A percentile compares a stretch with the other conserved stretches of the same genome.
phyloP scores from a whole-genome alignment of 2,113 vertebrate genomes.

The Formicarius rufipectus region DNA sequence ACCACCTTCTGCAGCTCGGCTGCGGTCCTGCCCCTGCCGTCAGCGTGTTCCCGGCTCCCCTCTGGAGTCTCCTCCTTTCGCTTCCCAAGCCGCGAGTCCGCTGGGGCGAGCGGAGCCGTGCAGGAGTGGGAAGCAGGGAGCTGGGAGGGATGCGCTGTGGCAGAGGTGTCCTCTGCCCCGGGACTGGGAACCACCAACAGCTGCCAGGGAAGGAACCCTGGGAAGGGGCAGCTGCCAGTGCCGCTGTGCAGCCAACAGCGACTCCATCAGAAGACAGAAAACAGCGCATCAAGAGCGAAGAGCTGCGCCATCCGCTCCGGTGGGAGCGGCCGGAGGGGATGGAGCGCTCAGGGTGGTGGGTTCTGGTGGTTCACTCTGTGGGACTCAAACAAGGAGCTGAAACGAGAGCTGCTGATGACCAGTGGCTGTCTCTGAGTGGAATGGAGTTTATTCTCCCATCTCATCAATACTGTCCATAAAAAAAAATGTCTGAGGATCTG shows the following conservation, averaged over 20 bases:
- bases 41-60: neutral
- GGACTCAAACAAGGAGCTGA: neutral
- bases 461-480: rapidly evolving
- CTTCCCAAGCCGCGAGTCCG: neutral
- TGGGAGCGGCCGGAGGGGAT: conserved; percentile 60
- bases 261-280: conserved; percentile 23
- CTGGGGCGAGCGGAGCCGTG: neutral
- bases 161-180: too few relatives aligned
- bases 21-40: neutral
- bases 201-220: conserved; percentile 6
- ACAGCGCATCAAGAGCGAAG: conserved; percentile 5
- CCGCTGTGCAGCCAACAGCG: conserved; percentile 10
- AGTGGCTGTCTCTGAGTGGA: neutral
- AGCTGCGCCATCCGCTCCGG: conserved; percentile 42
- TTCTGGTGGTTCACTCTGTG: conserved; percentile 2
- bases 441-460: neutral
- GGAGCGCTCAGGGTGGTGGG: neutral
- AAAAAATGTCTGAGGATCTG: neutral
- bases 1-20: neutral
- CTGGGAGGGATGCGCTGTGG: too few relatives aligned
- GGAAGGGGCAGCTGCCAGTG: conserved; percentile 49
- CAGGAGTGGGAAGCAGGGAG: neutral
- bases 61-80: neutral
- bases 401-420: neutral
- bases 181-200: neutral